Base-by-base conservation (phyloP, 2,888 invertebrate species). In the Rotaria sp. region DNA sequence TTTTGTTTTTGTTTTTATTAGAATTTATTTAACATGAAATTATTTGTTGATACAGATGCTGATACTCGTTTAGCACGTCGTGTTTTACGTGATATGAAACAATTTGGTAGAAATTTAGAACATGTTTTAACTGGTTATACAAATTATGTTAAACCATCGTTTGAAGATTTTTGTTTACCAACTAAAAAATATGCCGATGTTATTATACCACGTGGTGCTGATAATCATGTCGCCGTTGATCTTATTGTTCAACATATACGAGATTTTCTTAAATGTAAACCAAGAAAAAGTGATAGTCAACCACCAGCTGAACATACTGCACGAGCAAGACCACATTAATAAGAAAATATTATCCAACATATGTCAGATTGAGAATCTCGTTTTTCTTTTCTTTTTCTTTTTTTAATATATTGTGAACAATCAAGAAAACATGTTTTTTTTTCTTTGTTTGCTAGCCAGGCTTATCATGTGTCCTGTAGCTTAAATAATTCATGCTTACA, bases 171-270 rank as follows among this genome's bases (percentile, higher is more conserved):
- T 92, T 98, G 97, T 91, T 93, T 96, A 89, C 98, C 98, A 88
- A 99, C 99, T 1, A 99, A 99, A 92, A 98, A 99, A 91, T 98
- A 97, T 93, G 98, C 98, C 86, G 99, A 99, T 93, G 96, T 99
- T 85, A 98, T 99, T 90, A 98, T 99, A 91, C 99, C 99, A 0
- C 93, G 98, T 88, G 99, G 98, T 87, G 97, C 97, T 45, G 99
- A 99, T 91, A 99, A 99, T 91, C 87, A 94, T 96, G 97, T 97
- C 91, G 97, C 97, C 88, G 97, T 97, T 90, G 96, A 96, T 91
- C 93, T 97, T 91, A 97, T 97, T 90, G 97, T 97, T 85, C 96
- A 97, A 92, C 97, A 97, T 92, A 96, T 97, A 91, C 94, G 95
- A 89, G 97, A 97, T 91, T 94, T 96, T 90, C 92, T 96, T 89